A percentile compares a stretch with the other conserved stretches of the same genome.
These are phyloP conservation scores for Hydrotaea cyrtoneurina DNA, from an alignment of 2,888 invertebrate genomes.

Conservation along the genomic window DNA sequence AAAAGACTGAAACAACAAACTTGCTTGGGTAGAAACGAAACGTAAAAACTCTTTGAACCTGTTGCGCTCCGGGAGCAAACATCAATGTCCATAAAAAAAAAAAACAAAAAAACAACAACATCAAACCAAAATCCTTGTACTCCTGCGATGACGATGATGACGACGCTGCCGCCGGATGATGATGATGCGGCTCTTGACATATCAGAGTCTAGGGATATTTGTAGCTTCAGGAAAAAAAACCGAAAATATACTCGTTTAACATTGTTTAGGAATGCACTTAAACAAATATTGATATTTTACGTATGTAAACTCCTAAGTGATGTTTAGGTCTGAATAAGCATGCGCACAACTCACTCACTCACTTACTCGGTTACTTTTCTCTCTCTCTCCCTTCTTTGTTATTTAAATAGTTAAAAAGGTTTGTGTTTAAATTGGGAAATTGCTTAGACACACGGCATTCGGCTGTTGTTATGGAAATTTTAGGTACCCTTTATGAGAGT, in stretches of 20 bases:
- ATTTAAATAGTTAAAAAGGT: slow-evolving; percentile 24
- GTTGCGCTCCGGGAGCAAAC: slow-evolving; percentile 67
- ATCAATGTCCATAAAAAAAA: too few species aligned
- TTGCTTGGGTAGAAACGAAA: too few species aligned
- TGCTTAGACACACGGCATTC: background rate
- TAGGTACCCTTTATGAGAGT: background rate
- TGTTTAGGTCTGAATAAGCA: background rate
- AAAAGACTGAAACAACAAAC: slow-evolving; percentile 19
- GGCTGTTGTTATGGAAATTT: background rate
- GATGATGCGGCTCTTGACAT: background rate
- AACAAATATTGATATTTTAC: slow-evolving; percentile 20
- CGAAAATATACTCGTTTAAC: background rate
- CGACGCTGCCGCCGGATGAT: background rate
- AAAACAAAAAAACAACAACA: slow-evolving; percentile 48
- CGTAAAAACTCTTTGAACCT: slow-evolving; percentile 75
- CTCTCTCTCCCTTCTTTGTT: background rate
- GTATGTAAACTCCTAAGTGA: slow-evolving; percentile 7
- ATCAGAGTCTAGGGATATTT: background rate
- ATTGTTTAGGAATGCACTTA: slow-evolving; percentile 27
- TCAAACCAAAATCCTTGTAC: slow-evolving; percentile 51
- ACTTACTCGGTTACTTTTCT: background rate
- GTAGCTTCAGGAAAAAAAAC: background rate
- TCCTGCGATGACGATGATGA: background rate
- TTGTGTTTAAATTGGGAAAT: slow-evolving; percentile 6
- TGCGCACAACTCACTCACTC: slow-evolving; percentile 19